These are phyloP conservation scores for Sphaerophoria rueppellii DNA, from an alignment of 2,888 invertebrate species.

Conservation along the genomic window DNA sequence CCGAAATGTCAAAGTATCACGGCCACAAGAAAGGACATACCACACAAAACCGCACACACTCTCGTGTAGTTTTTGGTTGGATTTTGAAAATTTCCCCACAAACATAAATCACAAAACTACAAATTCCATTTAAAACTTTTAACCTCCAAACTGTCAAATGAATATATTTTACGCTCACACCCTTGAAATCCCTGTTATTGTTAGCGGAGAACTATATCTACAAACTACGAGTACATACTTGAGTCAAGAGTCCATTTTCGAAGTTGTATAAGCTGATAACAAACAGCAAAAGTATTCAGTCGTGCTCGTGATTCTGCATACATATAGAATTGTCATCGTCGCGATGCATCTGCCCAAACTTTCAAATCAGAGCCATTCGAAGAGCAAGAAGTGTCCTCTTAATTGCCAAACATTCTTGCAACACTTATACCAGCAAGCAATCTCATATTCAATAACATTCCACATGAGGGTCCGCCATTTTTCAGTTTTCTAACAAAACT, in stretches of 20 bases:
- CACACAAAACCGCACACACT: constrained; percentile 1
- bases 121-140: constrained; percentile 71
- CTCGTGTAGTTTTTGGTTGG: background rate
- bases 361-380: constrained; percentile 28
- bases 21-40: constrained; percentile 13
- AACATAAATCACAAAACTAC: constrained; percentile 67
- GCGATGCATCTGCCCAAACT: background rate
- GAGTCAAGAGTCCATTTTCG: constrained; percentile 50
- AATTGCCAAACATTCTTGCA: background rate
- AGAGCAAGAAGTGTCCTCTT: constrained; percentile 51
- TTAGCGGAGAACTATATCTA: too few relatives aligned
- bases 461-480: constrained; percentile 21
- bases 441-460: constrained; percentile 11
- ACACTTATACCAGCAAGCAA: constrained; percentile 45
- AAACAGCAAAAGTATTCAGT: background rate
- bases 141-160: constrained; percentile 71
- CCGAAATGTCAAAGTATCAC: constrained; percentile 54
- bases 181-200: too few relatives aligned
- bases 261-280: too few relatives aligned
- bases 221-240: too few relatives aligned
- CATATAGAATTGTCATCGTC: background rate
- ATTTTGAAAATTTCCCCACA: constrained; percentile 16
- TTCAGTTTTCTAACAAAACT: constrained; percentile 56
- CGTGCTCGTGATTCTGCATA: constrained; percentile 24
- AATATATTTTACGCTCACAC: constrained; percentile 29